Base-by-base conservation (phyloP, 1,140 invertebrate genomes). In the Pentalonia nigronervosa region DNA sequence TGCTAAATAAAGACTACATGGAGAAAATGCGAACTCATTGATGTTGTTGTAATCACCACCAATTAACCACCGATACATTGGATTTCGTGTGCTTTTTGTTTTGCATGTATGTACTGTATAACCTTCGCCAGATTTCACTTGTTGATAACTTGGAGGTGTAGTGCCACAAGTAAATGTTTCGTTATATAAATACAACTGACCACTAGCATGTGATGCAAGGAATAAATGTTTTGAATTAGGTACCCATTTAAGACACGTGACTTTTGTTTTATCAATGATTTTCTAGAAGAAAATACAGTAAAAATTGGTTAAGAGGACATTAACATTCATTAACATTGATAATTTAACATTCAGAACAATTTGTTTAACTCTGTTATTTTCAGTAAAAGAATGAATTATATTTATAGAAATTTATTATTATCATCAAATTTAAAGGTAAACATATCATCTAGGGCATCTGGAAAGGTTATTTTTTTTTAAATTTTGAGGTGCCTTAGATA, bases 161-260 rank as follows among this genome's bases (percentile, higher is more conserved):
- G 96, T 97, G 2, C 98, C 97, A 96, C 98, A 99, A 6, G 97
- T 96, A 88, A 99, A 96, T 95, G 99, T 98, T 95, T 99, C 98
- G 95, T 99, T 99, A 95, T 99, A 99, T 36, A 99, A 96, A 96
- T 99, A 99, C 94, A 99, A 96, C 95, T 99, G 98, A n/a, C 99
- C 99, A 94, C 98, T 99, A 90, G 97, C 97, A 95, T 99, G 98
- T 41, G 99, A 98, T 88, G 98, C 98, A 93, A 99, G 96, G 95
- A 99, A 99, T 94, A 99, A 96, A 95, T 99, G 98, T 94, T 97
- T 97, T 56, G 98, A 99, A 90, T 97, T 97, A 34, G 99, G 99
- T 94, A 99, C 97, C 99, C 99, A 99, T 95, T 98, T 97, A 94
- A 99, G 97, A 95, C 99, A 99, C n/a, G 99, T 99, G 94, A 99